A percentile compares a stretch with the other conserved stretches of the same genome.
phyloP scores from a whole-genome alignment of 2,797 vertebrate species.

The Enteromius afrohamiltoni region DNA sequence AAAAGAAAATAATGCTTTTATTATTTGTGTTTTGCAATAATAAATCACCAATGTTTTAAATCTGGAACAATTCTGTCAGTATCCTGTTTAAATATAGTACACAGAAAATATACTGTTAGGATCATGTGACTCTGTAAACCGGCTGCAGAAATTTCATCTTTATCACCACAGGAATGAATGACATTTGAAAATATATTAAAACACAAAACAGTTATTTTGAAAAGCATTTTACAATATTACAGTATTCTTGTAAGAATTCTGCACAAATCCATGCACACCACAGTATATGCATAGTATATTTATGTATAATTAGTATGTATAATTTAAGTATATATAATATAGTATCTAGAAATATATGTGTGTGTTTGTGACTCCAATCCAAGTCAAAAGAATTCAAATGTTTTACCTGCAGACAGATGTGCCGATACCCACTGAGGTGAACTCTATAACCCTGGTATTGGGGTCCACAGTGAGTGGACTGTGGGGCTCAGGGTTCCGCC shows the following conservation, averaged over 20 bases:
- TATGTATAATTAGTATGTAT: not conserved
- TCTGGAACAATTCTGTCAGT: not conserved
- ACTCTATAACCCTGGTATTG: slow-evolving; percentile 81
- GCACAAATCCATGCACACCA: not conserved
- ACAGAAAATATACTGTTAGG: not conserved
- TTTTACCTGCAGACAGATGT: slow-evolving; percentile 73
- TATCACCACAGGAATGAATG: not conserved
- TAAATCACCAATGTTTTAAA: not conserved
- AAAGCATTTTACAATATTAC: not conserved
- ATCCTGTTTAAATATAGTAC: not conserved
- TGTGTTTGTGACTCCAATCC: not conserved
- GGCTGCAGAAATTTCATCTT: not conserved
- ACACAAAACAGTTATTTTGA: not conserved
- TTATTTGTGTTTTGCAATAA: not conserved
- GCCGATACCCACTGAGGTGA: slow-evolving; percentile 77
- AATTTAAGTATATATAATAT: not conserved
- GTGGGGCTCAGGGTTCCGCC: slow-evolving; percentile 65
- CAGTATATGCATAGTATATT: not conserved
- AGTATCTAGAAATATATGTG: not conserved
- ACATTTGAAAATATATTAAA: not conserved
- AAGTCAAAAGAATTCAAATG: not conserved
- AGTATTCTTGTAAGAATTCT: not conserved
- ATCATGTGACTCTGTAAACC: not conserved
- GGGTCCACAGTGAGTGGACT: slow-evolving; percentile 67
- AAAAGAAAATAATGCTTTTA: slow-evolving; percentile 37